A percentile compares a stretch with the other conserved stretches of the same genome.
phyloP scores from a whole-genome alignment of 2,113 vertebrate species.

The Amblyornis subalaris region DNA sequence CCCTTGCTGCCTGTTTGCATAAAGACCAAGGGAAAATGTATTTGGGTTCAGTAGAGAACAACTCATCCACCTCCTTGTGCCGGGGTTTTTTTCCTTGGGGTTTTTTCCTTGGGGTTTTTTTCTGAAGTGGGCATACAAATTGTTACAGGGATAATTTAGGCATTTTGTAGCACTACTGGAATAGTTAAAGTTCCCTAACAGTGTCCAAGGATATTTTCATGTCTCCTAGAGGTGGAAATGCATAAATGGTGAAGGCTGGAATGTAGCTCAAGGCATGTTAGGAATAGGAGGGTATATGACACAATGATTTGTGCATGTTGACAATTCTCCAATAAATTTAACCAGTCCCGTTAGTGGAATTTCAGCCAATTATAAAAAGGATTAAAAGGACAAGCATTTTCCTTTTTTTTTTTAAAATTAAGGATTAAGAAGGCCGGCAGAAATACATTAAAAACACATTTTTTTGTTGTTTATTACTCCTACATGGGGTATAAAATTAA shows the following conservation, averaged over 20 bases:
- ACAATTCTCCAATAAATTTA: neutral
- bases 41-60: neutral
- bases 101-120: no score
- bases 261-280: neutral
- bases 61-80: neutral
- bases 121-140: neutral
- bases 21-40: neutral
- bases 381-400: neutral
- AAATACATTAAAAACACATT: neutral
- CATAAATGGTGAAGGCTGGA: neutral
- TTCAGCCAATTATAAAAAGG: neutral
- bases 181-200: neutral
- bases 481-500: neutral
- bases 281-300: neutral
- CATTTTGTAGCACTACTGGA: neutral
- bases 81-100: no score
- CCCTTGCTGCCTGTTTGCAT: neutral
- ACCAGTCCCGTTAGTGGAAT: neutral
- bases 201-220: neutral
- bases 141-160: neutral
- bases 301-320: neutral
- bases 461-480: neutral
- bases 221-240: neutral
- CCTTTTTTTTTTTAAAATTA: neutral
- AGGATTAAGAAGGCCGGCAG: neutral